Evolutionary conservation across 2,797 vertebrate genomes (phyloP).

Genomic region (Girardinus metallicus): DNA sequence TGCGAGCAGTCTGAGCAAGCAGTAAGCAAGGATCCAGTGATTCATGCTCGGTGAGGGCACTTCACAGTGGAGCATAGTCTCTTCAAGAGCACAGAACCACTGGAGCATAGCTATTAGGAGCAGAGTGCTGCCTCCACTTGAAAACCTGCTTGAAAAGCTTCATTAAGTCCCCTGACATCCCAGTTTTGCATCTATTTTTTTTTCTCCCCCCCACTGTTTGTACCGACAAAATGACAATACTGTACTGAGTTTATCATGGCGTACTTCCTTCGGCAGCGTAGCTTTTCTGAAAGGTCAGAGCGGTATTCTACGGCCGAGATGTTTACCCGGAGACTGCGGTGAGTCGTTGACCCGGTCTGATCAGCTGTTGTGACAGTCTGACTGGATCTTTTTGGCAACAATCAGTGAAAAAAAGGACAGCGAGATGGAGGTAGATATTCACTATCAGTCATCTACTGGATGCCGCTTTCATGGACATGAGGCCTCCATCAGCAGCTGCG

Average conservation of each 20-base stretch:
- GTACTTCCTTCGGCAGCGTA: neutral
- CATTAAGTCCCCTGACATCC: slow-evolving; percentile 26
- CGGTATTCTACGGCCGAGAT: slow-evolving; percentile 13
- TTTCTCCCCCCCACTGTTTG: slow-evolving; percentile 8
- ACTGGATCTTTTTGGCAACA: slow-evolving; percentile 36
- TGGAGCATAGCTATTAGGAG: slow-evolving; percentile 47
- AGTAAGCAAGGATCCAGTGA: slow-evolving; percentile 52
- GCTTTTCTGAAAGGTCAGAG: slow-evolving; percentile 5
- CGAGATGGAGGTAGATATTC: slow-evolving; percentile 14
- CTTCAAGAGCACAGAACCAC: slow-evolving; percentile 54
- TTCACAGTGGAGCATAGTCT: slow-evolving; percentile 49
- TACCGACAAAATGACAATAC: slow-evolving; percentile 10
- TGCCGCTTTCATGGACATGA: neutral
- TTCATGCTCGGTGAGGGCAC: slow-evolving; percentile 58
- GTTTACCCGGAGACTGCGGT: neutral
- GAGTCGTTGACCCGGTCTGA: slow-evolving; percentile 30
- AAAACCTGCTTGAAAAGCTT: slow-evolving; percentile 35
- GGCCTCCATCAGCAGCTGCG: neutral
- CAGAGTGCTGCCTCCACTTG: slow-evolving; percentile 39
- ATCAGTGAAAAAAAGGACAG: slow-evolving; percentile 27
- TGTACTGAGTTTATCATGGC: slow-evolving; percentile 8
- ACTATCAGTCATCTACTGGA: slow-evolving; percentile 21
- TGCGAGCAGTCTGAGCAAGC: slow-evolving; percentile 56
- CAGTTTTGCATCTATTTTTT: slow-evolving; percentile 12
- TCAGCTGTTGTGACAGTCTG: slow-evolving; percentile 25